Evolutionary conservation across 1,140 invertebrate species (phyloP).

Genomic region (Saccostrea cuccullata): DNA sequence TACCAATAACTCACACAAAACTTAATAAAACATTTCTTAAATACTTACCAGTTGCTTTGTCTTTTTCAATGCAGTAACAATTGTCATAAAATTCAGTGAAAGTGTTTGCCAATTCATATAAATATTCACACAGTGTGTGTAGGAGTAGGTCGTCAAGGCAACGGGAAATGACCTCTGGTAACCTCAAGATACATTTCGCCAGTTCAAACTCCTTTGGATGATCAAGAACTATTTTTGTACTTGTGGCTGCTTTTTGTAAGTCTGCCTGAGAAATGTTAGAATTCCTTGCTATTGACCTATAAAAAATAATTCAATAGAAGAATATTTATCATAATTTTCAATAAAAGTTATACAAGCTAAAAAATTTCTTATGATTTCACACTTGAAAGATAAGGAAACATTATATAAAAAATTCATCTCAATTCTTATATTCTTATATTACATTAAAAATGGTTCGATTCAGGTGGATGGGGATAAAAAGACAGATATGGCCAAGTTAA

Average conservation of each 20-base stretch:
- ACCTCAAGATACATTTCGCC: conserved; percentile 88
- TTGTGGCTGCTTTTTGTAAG: conserved; percentile 81
- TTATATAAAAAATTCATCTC: not conserved
- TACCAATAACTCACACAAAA: too few species aligned
- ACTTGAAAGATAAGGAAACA: not conserved
- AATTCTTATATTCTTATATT: too few species aligned
- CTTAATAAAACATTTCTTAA: too few species aligned
- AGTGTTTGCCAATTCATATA: conserved; percentile 94
- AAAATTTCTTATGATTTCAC: not conserved
- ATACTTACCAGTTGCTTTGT: conserved; percentile 60
- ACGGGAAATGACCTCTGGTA: conserved; percentile 92
- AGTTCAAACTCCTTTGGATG: conserved; percentile 98
- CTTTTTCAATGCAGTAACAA: conserved; percentile 98
- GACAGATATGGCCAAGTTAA: too few species aligned
- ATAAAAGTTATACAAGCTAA: not conserved
- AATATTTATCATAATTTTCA: not conserved
- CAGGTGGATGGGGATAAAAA: too few species aligned
- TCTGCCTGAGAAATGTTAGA: conserved; percentile 82
- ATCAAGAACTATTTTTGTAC: conserved; percentile 84
- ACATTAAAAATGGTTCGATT: too few species aligned
- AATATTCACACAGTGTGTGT: conserved; percentile 95
- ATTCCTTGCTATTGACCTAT: conserved; percentile 73
- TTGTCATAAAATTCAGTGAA: conserved; percentile 99
- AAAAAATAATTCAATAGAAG: conserved; percentile 10
- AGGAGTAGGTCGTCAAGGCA: conserved; percentile 91